These are phyloP conservation scores for Tretioscincus oriximinensis DNA, from an alignment of 2,113 vertebrate genomes.

Conservation along the genomic window DNA sequence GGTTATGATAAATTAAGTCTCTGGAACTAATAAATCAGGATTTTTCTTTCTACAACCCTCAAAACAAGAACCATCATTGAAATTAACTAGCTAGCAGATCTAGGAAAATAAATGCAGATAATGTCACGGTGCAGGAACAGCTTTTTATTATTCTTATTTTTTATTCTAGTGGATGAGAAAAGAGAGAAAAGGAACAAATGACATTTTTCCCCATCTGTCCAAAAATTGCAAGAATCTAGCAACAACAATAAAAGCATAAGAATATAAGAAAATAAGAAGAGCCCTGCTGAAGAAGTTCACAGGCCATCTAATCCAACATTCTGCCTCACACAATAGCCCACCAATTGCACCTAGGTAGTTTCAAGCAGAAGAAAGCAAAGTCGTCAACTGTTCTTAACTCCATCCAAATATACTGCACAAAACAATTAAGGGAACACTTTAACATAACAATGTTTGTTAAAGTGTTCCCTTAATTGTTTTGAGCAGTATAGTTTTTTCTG, in stretches of 20 bases:
- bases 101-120: constrained; percentile 11
- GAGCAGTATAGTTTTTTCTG: too few species aligned
- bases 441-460: too few species aligned
- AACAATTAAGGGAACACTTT: too few species aligned
- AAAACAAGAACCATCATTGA: constrained; percentile 6
- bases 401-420: too few species aligned
- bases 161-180: background rate
- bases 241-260: background rate
- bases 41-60: background rate
- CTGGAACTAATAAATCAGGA: constrained; percentile 2
- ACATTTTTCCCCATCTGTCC: constrained; percentile 9
- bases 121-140: background rate
- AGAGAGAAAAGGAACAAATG: background rate
- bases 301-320: too few species aligned
- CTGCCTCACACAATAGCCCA: too few species aligned
- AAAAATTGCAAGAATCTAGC: background rate
- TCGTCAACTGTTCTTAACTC: too few species aligned
- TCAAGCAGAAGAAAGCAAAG: too few species aligned
- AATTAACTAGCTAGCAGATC: background rate
- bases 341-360: too few species aligned
- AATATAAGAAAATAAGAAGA: too few species aligned
- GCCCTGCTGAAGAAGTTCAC: too few species aligned
- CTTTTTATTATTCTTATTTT: background rate
- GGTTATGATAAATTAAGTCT: constrained; percentile 6
- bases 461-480: too few species aligned